phyloP scores from a whole-genome alignment of 1,140 invertebrate genomes.

The Thalassaphorura encarpata region DNA sequence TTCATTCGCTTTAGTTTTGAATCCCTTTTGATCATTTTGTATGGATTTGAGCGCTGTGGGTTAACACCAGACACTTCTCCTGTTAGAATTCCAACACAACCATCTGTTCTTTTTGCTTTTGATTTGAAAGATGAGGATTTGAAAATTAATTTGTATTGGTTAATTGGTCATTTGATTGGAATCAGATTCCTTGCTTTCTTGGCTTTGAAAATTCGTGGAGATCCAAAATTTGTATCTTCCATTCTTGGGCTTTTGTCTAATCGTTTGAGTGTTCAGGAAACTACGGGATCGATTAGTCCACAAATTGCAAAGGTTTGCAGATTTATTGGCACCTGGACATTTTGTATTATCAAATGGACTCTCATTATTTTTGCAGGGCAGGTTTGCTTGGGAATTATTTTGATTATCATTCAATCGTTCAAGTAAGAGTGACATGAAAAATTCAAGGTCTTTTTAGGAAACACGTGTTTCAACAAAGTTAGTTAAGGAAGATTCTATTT shows the following conservation, averaged over 20 bases:
- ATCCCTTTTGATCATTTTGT: constrained; percentile 5
- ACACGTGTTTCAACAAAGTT: too few species aligned
- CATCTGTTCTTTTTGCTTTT: constrained; percentile 1
- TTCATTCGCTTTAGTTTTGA: constrained; percentile 17
- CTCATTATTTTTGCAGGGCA: too few species aligned
- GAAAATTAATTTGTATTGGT: background rate
- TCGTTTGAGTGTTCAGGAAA: too few species aligned
- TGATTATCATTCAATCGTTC: too few species aligned
- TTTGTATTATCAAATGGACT: too few species aligned
- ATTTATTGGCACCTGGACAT: too few species aligned
- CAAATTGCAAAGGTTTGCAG: too few species aligned
- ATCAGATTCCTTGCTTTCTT: constrained; percentile 1
- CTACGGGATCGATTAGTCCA: too few species aligned
- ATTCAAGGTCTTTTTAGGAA: too few species aligned
- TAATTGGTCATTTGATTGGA: background rate
- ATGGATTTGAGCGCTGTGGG: constrained; percentile 6
- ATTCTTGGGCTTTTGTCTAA: background rate
- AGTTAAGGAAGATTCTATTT: too few species aligned
- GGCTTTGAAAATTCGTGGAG: background rate
- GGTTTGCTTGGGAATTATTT: too few species aligned
- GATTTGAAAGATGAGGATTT: constrained; percentile 7
- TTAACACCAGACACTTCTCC: background rate
- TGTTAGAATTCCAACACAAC: background rate
- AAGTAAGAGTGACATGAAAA: too few species aligned
- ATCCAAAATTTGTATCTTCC: constrained; percentile 2